Percentiles rank a stretch among this genome's conserved stretches.
phyloP scores from a whole-genome alignment of 2,113 vertebrate genomes.

The Catagonus wagneri region DNA sequence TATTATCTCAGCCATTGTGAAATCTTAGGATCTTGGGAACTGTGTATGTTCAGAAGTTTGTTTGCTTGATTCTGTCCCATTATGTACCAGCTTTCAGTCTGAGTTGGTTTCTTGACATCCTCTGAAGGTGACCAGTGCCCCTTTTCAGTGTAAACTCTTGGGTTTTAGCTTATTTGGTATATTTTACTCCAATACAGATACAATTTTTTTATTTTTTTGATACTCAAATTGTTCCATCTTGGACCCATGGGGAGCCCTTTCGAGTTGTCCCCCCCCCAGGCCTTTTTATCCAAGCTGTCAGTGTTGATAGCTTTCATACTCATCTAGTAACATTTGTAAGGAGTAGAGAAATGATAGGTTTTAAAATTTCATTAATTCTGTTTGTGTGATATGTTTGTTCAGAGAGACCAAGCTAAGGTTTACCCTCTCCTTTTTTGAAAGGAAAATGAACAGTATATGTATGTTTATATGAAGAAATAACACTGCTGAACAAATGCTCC shows the following conservation, averaged over 20 bases:
- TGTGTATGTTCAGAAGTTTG: not conserved
- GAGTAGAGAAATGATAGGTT: constrained; percentile 62
- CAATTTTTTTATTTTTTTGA: not conserved
- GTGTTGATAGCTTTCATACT: constrained; percentile 8
- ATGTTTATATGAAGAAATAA: constrained; percentile 48
- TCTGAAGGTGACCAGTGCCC: not conserved
- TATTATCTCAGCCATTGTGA: not conserved
- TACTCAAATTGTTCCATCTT: not conserved
- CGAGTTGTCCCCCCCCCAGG: not conserved
- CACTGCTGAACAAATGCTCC: not conserved
- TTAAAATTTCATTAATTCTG: constrained; percentile 63
- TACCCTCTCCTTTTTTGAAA: constrained; percentile 61
- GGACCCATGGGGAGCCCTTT: not conserved
- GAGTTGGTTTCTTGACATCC: constrained; percentile 4
- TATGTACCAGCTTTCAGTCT: not conserved
- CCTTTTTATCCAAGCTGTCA: not conserved
- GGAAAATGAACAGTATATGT: constrained; percentile 54
- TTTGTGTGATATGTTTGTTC: constrained; percentile 59
- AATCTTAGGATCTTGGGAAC: not conserved
- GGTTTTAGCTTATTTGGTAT: constrained; percentile 36
- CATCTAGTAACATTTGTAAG: constrained; percentile 14
- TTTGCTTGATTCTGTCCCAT: not conserved
- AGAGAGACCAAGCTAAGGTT: constrained; percentile 36
- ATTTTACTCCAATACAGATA: not conserved
- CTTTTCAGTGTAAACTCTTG: not conserved